A percentile compares a stretch with the other conserved stretches of the same genome.
These are phyloP conservation scores for Mixornis gularis DNA, from an alignment of 2,113 vertebrate species.

Conservation along the genomic window DNA sequence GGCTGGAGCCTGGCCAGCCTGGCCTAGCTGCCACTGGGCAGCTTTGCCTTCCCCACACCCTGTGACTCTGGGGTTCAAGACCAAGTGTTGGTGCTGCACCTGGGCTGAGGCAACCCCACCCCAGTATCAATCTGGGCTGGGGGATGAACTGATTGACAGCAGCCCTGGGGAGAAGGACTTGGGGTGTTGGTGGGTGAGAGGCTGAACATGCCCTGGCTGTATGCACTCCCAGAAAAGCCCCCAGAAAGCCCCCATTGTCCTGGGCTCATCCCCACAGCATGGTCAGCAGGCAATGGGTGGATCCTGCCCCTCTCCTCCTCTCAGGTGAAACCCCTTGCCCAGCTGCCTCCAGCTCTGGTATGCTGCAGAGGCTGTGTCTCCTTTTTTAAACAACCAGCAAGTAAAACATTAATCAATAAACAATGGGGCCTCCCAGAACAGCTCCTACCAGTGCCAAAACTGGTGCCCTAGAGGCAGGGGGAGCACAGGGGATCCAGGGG, in stretches of 20 bases:
- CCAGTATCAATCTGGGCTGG: not conserved
- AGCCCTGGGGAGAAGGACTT: not conserved
- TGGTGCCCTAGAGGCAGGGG: not conserved
- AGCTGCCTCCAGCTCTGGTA: not conserved
- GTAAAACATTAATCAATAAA: not conserved
- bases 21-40: rapidly evolving
- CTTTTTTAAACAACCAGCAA: not conserved
- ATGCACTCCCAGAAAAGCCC: not conserved
- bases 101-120: not conserved
- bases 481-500: not conserved
- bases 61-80: not conserved
- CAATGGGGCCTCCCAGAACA: not conserved
- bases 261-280: not conserved
- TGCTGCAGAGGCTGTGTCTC: not conserved
- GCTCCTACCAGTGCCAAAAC: not conserved
- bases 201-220: not conserved
- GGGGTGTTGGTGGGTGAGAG: not conserved
- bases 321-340: not conserved
- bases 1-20: not conserved
- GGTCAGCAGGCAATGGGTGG: not conserved
- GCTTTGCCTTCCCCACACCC: not conserved
- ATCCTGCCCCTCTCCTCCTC: not conserved
- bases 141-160: not conserved
- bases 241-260: not conserved
- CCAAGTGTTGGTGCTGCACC: not conserved